phyloP scores from a whole-genome alignment of 2,797 vertebrate species.

The Gymnodraco acuticeps region DNA sequence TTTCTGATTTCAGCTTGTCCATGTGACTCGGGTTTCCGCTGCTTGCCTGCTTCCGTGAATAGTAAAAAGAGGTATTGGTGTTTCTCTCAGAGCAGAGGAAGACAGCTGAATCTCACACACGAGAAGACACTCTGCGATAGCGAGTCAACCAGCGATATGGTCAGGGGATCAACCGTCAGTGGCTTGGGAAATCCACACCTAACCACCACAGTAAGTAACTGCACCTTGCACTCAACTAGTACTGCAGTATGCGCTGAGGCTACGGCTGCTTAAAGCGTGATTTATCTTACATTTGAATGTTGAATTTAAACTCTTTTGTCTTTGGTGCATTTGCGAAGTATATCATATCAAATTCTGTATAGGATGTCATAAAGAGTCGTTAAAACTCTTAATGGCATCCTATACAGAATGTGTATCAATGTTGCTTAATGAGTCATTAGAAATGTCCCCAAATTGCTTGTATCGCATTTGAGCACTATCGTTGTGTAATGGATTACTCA shows the following conservation, averaged over 20 bases:
- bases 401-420: not conserved
- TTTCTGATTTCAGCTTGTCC: slow-evolving; percentile 80
- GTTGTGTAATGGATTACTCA: not conserved
- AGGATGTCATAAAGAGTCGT: not conserved
- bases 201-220: slow-evolving; percentile 81
- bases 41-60: slow-evolving; percentile 85
- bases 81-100: slow-evolving; percentile 48
- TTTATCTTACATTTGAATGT: not conserved
- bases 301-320: not conserved
- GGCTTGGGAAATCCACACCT: slow-evolving; percentile 79
- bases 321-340: slow-evolving; percentile 1
- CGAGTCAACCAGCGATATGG: slow-evolving; percentile 77
- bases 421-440: not conserved
- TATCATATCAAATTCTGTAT: not conserved
- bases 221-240: not conserved
- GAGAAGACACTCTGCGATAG: slow-evolving; percentile 50
- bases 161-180: slow-evolving; percentile 72
- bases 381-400: not conserved
- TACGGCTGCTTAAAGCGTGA: not conserved
- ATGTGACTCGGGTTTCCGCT: slow-evolving; percentile 88
- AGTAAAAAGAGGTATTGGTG: slow-evolving; percentile 63
- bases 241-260: not conserved
- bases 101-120: slow-evolving; percentile 50
- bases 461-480: not conserved
- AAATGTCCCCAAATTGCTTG: not conserved